Percentiles rank a stretch among this genome's conserved stretches.
Conservation (phyloP, 2,797 vertebrate genomes). For the Cyprinodon diabolis region DNA sequence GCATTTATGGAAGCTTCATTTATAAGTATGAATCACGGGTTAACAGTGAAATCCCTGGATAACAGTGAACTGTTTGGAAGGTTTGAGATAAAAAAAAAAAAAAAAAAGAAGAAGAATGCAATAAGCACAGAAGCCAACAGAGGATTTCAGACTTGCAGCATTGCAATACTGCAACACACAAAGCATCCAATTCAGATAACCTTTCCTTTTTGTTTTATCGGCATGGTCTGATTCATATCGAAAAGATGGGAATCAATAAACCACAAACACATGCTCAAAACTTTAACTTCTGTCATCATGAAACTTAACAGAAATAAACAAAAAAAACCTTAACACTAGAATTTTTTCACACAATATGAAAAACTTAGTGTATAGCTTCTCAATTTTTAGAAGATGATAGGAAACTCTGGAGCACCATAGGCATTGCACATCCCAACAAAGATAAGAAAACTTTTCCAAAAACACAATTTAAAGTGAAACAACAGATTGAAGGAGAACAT, state of each 20-base stretch:
- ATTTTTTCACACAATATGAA: not conserved
- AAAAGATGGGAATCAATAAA: not conserved
- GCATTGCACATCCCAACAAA: constrained; percentile 22
- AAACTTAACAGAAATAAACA: not conserved
- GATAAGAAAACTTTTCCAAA: constrained; percentile 22
- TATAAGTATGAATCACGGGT: constrained; percentile 12
- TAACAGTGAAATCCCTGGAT: not conserved
- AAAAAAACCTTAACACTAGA: not conserved
- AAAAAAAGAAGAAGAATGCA: not conserved
- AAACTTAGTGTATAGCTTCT: not conserved
- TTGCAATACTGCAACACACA: not conserved
- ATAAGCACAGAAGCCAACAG: not conserved
- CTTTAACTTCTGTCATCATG: not conserved
- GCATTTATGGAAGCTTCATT: constrained; percentile 12
- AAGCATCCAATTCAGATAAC: not conserved
- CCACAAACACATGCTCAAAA: not conserved
- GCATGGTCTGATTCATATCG: not conserved
- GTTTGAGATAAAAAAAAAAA: constrained; percentile 11
- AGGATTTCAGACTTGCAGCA: not conserved
- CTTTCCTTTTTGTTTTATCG: not conserved
- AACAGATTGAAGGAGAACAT: not conserved
- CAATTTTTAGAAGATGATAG: not conserved
- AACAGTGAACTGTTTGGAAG: not conserved
- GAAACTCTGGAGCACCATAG: constrained; percentile 2
- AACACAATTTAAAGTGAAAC: constrained; percentile 6